These are phyloP conservation scores for Cheilosia urbana DNA, from an alignment of 2,888 invertebrate genomes.

Conservation along the genomic window DNA sequence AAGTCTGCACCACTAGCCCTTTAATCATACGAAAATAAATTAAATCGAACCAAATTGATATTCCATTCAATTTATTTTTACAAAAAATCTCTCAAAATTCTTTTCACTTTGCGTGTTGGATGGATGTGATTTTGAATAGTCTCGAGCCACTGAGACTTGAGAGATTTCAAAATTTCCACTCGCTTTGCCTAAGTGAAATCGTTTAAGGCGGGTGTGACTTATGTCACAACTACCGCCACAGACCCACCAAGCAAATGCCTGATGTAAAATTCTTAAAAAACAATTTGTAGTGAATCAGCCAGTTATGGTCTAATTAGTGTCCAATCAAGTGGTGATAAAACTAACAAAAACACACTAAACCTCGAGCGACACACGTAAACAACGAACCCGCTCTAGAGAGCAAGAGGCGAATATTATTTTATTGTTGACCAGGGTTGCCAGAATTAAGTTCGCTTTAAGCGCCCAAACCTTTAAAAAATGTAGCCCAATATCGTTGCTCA, in stretches of 20 bases:
- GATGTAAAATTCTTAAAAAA: constrained; percentile 11
- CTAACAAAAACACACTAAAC: constrained; percentile 69
- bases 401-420: constrained; percentile 10
- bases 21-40: no score
- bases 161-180: neutral
- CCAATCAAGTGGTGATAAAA: constrained; percentile 73
- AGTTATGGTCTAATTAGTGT: constrained; percentile 73
- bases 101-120: no score
- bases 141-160: no score
- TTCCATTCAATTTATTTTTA: no score
- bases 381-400: neutral
- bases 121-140: no score
- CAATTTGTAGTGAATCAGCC: constrained; percentile 52
- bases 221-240: constrained; percentile 7
- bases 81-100: no score
- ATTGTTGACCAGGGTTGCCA: constrained; percentile 33
- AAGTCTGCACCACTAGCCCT: no score
- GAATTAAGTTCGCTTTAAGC: no score
- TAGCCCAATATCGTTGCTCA: no score
- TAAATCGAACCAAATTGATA: no score
- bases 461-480: no score
- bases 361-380: constrained; percentile 40
- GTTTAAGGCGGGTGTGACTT: neutral
- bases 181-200: neutral
- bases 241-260: neutral